These are phyloP conservation scores for Halcyon leucocephala DNA, from an alignment of 2,797 vertebrate species.

Conservation along the genomic window DNA sequence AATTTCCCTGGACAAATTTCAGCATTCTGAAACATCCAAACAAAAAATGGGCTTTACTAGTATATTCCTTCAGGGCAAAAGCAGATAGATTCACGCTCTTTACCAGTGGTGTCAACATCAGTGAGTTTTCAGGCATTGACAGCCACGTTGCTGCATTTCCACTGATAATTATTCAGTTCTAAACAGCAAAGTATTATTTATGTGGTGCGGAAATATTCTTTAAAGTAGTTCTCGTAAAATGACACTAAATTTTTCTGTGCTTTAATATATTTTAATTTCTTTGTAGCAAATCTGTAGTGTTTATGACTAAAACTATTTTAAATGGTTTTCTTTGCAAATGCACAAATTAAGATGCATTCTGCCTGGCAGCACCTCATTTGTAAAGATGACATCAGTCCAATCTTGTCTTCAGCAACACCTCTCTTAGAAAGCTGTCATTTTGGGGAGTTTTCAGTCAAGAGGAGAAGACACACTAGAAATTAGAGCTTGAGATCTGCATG, in stretches of 20 bases:
- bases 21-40: background rate
- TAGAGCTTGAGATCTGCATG: background rate
- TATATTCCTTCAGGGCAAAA: background rate
- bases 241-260: background rate
- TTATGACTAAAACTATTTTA: conserved; percentile 20
- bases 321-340: background rate
- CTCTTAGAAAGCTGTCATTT: background rate
- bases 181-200: background rate
- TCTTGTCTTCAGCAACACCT: background rate
- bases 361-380: conserved; percentile 5
- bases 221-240: conserved; percentile 11
- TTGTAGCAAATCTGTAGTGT: background rate
- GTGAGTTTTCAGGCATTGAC: background rate
- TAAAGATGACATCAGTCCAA: conserved; percentile 17
- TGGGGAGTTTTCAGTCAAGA: background rate
- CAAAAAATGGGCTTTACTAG: background rate
- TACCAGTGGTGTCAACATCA: background rate
- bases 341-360: conserved; percentile 11
- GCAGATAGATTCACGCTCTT: background rate
- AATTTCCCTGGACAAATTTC: background rate
- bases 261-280: background rate
- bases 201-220: background rate
- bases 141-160: background rate
- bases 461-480: background rate
- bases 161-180: background rate